Base-by-base conservation (phyloP, 1,140 invertebrate species). In the Conus ventricosus region DNA sequence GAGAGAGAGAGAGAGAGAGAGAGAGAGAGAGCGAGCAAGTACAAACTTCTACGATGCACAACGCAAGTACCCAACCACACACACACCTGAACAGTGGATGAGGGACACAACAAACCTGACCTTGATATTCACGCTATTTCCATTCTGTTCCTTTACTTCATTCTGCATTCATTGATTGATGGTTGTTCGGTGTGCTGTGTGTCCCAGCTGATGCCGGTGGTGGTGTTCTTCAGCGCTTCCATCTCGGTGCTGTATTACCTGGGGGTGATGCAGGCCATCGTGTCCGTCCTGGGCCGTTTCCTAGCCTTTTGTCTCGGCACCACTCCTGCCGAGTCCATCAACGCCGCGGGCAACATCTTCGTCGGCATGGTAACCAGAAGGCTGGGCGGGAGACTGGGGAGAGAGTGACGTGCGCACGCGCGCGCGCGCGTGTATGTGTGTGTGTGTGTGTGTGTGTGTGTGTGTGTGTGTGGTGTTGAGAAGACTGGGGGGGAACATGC, bases 341-440 rank as follows among this genome's bases (percentile, higher is more conserved):
- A 93, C 88, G 94, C 94, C 39, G 94, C 94, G 11, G 94, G 91
- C 13, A 95, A 95, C 83, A 95, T 95, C 54, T 95, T 95, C 89
- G 90, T 95, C 39, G 93, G 94, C 75, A 91, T 92, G 92, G 94
- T 95, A 88, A 60, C 11, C 60, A 13, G 60, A 63, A 63, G 75
- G 23, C 11, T 15, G 75, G 23, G 75, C 5, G 75, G 23, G 75
- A 11, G 75, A 11, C 11, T 78, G 75, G 75, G 75, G 39, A 39
- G 75, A 5, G 75, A 23, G 75, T 15, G 75, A 11, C 57, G 71
- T 75, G 71, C 23, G 20, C 20, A 6, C 23, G 6, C 23, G 71
- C 7, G 71, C 2, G 20, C 7, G 20, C 7, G 71, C 7, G 20
- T 75, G 20, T 75, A 6, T n/a, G 25, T n/a, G 25, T 25, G 71